phyloP scores from a whole-genome alignment of 35 echinoderm and acorn worm species.

The Apostichopus parvimensis region DNA sequence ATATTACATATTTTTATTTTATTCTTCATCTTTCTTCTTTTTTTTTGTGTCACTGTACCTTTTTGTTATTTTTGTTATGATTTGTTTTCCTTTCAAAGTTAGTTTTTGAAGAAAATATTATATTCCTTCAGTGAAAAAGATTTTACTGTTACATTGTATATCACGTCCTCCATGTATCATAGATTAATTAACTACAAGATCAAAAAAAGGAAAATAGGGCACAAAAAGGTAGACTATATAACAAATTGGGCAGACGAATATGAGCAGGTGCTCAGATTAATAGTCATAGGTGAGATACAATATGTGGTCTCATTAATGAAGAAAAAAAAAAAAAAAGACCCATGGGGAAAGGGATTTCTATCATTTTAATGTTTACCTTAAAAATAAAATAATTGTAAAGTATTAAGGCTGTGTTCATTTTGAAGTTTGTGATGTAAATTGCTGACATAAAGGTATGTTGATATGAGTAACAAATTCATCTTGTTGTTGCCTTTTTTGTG shows the following conservation, averaged over 20 bases:
- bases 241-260: neutral
- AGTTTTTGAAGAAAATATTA: neutral
- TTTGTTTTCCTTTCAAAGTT: neutral
- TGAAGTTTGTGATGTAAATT: slow-evolving; percentile 43
- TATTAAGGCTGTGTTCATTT: slow-evolving; percentile 41
- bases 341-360: neutral
- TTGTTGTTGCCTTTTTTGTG: slow-evolving; percentile 3
- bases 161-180: slow-evolving; percentile 4
- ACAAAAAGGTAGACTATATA: neutral
- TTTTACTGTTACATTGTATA: neutral
- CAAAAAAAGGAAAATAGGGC: neutral
- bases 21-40: neutral
- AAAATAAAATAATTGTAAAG: slow-evolving; percentile 28
- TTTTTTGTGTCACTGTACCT: neutral
- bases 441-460: slow-evolving; percentile 42
- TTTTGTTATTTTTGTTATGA: neutral
- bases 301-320: neutral
- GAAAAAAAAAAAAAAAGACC: neutral
- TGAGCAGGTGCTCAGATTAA: neutral
- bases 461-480: slow-evolving; percentile 16
- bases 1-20: neutral
- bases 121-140: neutral
- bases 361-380: slow-evolving; percentile 32
- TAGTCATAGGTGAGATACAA: no score
- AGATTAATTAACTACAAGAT: neutral